phyloP scores from a whole-genome alignment of 2,797 vertebrate genomes.

The Tinamus major region DNA sequence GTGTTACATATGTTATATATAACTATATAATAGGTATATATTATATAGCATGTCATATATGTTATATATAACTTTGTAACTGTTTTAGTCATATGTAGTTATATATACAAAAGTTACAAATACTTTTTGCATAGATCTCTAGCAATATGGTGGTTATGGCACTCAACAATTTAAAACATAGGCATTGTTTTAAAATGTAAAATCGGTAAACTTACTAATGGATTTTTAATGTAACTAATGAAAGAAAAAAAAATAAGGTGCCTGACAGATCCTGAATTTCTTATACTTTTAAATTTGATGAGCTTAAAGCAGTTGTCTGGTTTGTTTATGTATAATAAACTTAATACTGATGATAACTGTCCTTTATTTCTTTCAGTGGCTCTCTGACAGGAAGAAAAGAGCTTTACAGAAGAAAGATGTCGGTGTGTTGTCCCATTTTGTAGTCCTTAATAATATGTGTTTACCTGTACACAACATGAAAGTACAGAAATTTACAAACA shows the following conservation, averaged over 20 bases:
- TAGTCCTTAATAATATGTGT: rapidly evolving
- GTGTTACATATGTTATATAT: too few species aligned
- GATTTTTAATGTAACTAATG: background rate
- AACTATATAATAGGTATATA: too few species aligned
- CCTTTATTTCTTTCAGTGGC: constrained; percentile 85
- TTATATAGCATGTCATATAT: too few species aligned
- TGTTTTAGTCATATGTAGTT: too few species aligned
- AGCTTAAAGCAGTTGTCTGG: rapidly evolving
- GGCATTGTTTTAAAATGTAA: background rate
- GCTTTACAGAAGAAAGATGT: constrained; percentile 95
- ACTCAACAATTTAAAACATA: background rate
- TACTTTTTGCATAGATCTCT: rapidly evolving
- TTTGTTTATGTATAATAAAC: background rate
- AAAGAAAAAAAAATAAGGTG: rapidly evolving
- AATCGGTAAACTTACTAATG: rapidly evolving
- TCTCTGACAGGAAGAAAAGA: constrained; percentile 95
- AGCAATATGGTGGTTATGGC: too few species aligned
- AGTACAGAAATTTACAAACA: background rate
- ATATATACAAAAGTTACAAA: background rate
- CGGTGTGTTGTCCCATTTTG: constrained; percentile 80
- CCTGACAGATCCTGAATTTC: too few species aligned
- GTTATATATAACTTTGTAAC: too few species aligned
- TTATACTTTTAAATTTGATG: background rate
- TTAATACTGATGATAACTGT: background rate
- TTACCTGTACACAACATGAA: rapidly evolving